Evolutionary conservation across 2,797 vertebrate genomes (phyloP), one percentile per base, ranked within the genome.

Genomic region (Xenopus petersii): DNA sequence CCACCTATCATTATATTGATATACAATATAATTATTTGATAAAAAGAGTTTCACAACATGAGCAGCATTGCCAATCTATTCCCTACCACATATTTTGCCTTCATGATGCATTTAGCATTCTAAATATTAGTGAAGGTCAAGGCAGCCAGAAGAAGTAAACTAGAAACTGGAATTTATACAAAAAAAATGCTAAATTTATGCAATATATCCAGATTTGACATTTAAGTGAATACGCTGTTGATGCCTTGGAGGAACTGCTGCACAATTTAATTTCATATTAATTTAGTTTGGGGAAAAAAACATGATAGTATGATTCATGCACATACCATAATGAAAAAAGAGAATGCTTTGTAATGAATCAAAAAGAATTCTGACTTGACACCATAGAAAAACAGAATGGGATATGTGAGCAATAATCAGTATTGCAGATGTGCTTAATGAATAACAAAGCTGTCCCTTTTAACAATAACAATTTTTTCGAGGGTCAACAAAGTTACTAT

Each of bases 251-350:
- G 75, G 65, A 73, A 69, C 71, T 78, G 33, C 71, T 73, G 71
- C 71, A 78, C 75, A 78, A 70, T 78, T 78, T 73, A 78, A 78
- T 73, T 78, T 73, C 70, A 55, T 78, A 78, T 78, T 73, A 78
- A 78, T 78, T 73, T 78, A 73, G 71, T 78, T 78, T 73, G 70
- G 64, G 12, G 26, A 33, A 69, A 42, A 42, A 72, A 78, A 26
- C 71, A 69, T 54, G 66, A 75, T 75, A 63, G 73, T 78, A 64
- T 78, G 75, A 78, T 78, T 78, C 75, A 78, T 78, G 75, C 73
- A 78, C 75, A 78, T 69, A 59, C 66, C 21, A 64, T 78, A 78
- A 78, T 78, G 75, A 78, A 73, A 73, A 77, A 78, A 72, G 75
- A 64, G 75, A 78, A n/a, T 73, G 58, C 70, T 78, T 78, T 78